Conservation (phyloP, 2,888 invertebrate genomes). For the Glaucopsyche alexis region DNA sequence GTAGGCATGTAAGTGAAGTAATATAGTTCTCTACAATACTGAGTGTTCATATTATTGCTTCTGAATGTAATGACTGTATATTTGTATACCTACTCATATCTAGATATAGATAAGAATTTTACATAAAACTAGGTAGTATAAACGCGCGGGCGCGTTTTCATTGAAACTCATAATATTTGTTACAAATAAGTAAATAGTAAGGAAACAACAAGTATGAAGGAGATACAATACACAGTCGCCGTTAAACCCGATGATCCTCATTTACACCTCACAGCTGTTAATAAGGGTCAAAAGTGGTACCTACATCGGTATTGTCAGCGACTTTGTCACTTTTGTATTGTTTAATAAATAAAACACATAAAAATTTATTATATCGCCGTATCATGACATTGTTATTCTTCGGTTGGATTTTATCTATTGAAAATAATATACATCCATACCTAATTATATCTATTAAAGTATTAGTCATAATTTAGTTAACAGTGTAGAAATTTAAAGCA, state of each 20-base stretch:
- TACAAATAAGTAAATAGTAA: not conserved
- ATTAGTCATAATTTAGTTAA: constrained; percentile 9
- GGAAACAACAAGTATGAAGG: too few species aligned
- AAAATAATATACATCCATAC: not conserved
- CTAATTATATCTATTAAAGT: not conserved
- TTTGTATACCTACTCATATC: not conserved
- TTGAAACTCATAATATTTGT: not conserved
- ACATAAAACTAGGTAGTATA: not conserved
- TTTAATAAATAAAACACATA: not conserved
- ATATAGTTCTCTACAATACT: not conserved
- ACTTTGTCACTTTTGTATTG: not conserved
- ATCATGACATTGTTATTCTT: not conserved
- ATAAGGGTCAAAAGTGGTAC: too few species aligned
- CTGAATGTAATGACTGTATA: not conserved
- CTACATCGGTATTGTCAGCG: too few species aligned
- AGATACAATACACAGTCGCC: too few species aligned
- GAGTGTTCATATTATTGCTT: not conserved
- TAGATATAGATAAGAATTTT: not conserved
- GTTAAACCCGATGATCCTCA: too few species aligned
- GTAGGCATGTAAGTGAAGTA: not conserved
- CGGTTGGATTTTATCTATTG: not conserved
- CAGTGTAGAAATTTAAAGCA: constrained; percentile 8
- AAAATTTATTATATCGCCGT: not conserved
- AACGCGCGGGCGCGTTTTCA: constrained; percentile 23
- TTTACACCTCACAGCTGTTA: too few species aligned